These are phyloP conservation scores for Camarhynchus parvulus DNA, from an alignment of 2,113 vertebrate species.

Conservation along the genomic window DNA sequence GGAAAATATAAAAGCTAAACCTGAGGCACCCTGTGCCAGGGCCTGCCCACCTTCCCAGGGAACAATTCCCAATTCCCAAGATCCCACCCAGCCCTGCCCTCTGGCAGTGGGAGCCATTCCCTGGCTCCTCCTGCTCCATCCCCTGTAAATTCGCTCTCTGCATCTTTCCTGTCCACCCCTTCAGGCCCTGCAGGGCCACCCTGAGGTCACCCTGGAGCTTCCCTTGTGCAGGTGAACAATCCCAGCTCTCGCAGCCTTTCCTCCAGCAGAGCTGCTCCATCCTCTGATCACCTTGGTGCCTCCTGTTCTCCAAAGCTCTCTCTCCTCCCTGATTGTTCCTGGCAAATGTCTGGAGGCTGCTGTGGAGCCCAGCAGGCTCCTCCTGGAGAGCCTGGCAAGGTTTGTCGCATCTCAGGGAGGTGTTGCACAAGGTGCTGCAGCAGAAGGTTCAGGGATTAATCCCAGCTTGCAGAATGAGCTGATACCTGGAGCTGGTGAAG, in stretches of 20 bases:
- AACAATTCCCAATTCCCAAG: background rate
- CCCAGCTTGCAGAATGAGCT: background rate
- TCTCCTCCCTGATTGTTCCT: background rate
- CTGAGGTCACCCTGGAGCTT: background rate
- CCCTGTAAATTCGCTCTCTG: background rate
- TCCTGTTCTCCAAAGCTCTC: background rate
- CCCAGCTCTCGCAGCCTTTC: background rate
- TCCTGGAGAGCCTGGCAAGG: background rate
- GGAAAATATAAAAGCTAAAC: background rate
- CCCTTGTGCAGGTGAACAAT: background rate
- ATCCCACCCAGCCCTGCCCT: background rate
- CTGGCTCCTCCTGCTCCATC: fast-evolving
- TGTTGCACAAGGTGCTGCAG: background rate
- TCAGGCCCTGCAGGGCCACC: background rate
- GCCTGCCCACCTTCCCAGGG: background rate
- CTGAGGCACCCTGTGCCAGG: background rate
- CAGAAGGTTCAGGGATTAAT: background rate
- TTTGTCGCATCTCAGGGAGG: background rate
- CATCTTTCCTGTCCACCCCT: fast-evolving
- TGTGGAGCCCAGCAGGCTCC: background rate
- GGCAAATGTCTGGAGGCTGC: background rate
- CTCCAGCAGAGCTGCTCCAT: background rate
- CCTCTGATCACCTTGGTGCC: background rate
- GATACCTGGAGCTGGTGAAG: background rate
- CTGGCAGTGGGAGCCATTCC: background rate